These are phyloP conservation scores for Agonum fuliginosum DNA, from an alignment of 2,888 invertebrate species.

Conservation along the genomic window DNA sequence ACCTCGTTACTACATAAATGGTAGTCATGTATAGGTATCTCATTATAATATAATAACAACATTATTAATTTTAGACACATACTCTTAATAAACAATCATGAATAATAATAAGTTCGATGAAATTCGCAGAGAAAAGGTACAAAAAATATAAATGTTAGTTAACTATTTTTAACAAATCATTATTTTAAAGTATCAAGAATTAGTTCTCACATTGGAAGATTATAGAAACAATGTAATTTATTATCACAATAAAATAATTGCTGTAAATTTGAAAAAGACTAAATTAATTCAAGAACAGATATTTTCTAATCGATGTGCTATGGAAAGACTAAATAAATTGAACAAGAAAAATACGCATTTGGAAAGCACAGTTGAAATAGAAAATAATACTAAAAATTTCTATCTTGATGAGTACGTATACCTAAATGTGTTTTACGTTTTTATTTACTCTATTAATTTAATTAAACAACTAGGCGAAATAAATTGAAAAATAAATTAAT, in stretches of 20 bases:
- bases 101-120: neutral
- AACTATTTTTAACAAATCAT: neutral
- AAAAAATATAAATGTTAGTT: neutral
- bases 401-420: neutral
- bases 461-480: neutral
- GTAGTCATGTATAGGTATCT: conserved; percentile 29
- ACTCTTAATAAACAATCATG: conserved; percentile 8
- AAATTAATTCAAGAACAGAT: neutral
- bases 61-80: conserved; percentile 35
- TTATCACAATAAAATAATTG: neutral
- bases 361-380: neutral
- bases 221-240: neutral
- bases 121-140: neutral
- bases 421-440: neutral
- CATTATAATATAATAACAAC: conserved; percentile 37
- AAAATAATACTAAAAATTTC: neutral
- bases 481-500: neutral
- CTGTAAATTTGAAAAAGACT: neutral
- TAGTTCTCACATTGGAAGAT: neutral
- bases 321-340: neutral
- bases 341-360: neutral
- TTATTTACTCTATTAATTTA: neutral
- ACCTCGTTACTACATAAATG: conserved; percentile 44
- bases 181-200: neutral
- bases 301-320: neutral